Conservation (phyloP, 2,113 vertebrate species). For the Picathartes gymnocephalus region DNA sequence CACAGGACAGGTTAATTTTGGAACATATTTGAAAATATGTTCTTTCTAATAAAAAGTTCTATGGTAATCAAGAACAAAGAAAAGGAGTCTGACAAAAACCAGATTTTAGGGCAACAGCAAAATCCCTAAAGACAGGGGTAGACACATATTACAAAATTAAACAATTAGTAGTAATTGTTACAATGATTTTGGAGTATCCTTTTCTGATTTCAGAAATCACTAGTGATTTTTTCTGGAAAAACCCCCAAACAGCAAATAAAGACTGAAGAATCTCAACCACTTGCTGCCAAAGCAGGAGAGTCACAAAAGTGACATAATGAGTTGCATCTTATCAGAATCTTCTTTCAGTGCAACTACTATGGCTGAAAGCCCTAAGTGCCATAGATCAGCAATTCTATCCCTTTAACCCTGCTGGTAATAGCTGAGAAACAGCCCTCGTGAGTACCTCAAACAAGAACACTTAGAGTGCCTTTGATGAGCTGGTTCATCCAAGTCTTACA, state of each 20-base stretch:
- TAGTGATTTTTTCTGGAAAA: neutral
- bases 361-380: neutral
- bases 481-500: neutral
- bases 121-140: neutral
- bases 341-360: neutral
- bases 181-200: neutral
- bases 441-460: neutral
- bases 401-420: neutral
- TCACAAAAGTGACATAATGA: neutral
- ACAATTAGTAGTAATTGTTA: neutral
- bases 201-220: neutral
- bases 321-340: neutral
- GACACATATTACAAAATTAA: neutral
- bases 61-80: neutral
- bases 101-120: neutral
- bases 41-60: neutral
- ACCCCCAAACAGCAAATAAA: accelerated
- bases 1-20: neutral
- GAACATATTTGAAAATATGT: neutral
- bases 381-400: neutral
- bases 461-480: neutral
- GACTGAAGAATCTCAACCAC: neutral
- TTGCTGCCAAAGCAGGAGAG: neutral
- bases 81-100: neutral
- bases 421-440: neutral